phyloP scores from a whole-genome alignment of 2,797 vertebrate genomes.

The Calcarius lapponicus region DNA sequence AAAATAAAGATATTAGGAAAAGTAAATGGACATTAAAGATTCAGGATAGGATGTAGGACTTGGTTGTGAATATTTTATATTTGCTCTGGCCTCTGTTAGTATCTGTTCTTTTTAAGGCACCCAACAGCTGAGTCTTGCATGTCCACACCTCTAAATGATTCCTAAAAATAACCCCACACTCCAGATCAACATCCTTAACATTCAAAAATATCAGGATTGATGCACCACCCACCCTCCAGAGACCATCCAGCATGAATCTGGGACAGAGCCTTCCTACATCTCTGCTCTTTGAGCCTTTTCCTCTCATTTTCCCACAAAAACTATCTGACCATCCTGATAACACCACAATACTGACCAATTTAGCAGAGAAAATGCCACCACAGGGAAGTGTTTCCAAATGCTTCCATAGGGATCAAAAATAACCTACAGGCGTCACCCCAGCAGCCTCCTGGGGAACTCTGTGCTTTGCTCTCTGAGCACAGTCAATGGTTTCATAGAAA shows the following conservation, averaged over 20 bases:
- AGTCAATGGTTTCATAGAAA: background rate
- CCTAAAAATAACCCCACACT: background rate
- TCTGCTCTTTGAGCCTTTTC: background rate
- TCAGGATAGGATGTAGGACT: background rate
- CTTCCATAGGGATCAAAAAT: background rate
- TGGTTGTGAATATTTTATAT: background rate
- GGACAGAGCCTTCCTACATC: background rate
- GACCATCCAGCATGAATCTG: fast-evolving
- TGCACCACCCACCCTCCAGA: background rate
- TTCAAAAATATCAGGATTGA: background rate
- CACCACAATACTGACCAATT: fast-evolving
- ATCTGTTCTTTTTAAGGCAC: slow-evolving; percentile 26
- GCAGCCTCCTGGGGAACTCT: background rate
- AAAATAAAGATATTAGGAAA: slow-evolving; percentile 11
- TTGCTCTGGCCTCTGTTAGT: slow-evolving; percentile 1
- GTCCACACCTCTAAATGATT: background rate
- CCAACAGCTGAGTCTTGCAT: background rate
- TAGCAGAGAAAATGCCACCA: background rate
- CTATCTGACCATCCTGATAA: background rate
- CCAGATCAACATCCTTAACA: background rate
- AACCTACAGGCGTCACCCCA: background rate
- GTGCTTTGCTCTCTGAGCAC: background rate
- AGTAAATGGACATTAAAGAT: background rate
- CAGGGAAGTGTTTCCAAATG: background rate
- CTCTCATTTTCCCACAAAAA: background rate